phyloP scores from a whole-genome alignment of 2,888 invertebrate species.

The Drosophila nr. perissopoda region DNA sequence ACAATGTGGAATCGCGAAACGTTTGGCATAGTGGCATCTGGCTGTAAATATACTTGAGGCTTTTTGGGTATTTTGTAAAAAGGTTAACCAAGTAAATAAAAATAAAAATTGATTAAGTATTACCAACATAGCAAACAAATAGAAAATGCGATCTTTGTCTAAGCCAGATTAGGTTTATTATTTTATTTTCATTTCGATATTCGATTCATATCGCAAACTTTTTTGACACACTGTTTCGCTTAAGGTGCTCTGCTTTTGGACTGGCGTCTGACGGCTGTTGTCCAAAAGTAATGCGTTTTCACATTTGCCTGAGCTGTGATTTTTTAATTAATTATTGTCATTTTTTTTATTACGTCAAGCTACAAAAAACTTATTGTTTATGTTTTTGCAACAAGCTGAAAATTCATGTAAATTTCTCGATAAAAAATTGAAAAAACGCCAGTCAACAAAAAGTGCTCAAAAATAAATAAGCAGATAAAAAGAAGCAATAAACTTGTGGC shows the following conservation, averaged over 20 bases:
- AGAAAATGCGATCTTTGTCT: not conserved
- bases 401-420: constrained; percentile 76
- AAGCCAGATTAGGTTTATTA: not conserved
- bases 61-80: not conserved
- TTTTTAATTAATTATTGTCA: constrained; percentile 5
- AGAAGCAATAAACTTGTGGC: constrained; percentile 11
- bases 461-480: constrained; percentile 13
- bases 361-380: constrained; percentile 66
- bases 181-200: not conserved
- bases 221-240: constrained; percentile 12
- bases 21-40: not conserved
- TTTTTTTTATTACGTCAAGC: constrained; percentile 14
- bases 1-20: not conserved
- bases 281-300: not conserved
- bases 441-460: constrained; percentile 50
- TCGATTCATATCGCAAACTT: constrained; percentile 7
- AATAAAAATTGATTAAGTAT: not conserved
- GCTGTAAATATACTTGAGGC: not conserved
- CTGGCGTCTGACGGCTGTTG: constrained; percentile 72
- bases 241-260: constrained; percentile 16
- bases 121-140: not conserved
- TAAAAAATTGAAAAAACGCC: constrained; percentile 65
- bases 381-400: constrained; percentile 76
- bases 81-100: not conserved
- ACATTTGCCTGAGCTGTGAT: constrained; percentile 20